Percentiles rank a stretch among this genome's conserved stretches.
phyloP scores from a whole-genome alignment of 2,113 vertebrate species.

The Eurypyga helias region DNA sequence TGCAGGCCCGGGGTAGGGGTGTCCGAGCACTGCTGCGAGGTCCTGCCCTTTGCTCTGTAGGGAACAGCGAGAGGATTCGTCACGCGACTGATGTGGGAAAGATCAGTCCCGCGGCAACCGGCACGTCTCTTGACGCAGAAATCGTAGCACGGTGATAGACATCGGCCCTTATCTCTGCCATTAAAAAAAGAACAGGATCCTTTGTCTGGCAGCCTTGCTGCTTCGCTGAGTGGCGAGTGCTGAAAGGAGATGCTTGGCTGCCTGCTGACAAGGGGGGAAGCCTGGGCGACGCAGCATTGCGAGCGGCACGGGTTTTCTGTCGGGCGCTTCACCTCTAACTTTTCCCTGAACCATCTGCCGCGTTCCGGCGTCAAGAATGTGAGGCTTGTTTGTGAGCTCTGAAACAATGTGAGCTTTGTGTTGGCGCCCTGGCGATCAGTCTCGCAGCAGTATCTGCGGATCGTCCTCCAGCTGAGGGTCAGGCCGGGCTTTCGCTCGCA shows the following conservation, averaged over 20 bases:
- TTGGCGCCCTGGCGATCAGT: neutral
- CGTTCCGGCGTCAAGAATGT: conserved; percentile 50
- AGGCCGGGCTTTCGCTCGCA: neutral
- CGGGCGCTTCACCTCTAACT: conserved; percentile 21
- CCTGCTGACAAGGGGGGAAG: conserved; percentile 12
- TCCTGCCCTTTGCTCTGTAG: neutral
- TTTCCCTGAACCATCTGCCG: conserved; percentile 60
- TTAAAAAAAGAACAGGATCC: neutral
- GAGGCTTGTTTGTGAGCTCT: conserved; percentile 43
- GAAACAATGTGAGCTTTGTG: conserved; percentile 55
- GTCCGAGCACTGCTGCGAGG: neutral
- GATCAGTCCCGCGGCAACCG: neutral
- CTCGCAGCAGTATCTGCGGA: conserved; percentile 1
- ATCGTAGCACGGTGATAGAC: accelerated
- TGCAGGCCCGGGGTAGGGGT: neutral
- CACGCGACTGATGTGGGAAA: neutral
- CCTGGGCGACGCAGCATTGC: neutral
- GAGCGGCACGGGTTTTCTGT: neutral
- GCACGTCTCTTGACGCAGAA: neutral
- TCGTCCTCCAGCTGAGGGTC: conserved; percentile 30
- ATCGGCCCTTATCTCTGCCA: neutral
- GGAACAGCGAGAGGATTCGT: neutral
- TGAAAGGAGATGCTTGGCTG: conserved; percentile 37
- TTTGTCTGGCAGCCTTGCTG: conserved; percentile 23
- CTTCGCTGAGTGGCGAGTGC: neutral